Conservation (phyloP, 2,797 vertebrate genomes). For the Morelia viridis region DNA sequence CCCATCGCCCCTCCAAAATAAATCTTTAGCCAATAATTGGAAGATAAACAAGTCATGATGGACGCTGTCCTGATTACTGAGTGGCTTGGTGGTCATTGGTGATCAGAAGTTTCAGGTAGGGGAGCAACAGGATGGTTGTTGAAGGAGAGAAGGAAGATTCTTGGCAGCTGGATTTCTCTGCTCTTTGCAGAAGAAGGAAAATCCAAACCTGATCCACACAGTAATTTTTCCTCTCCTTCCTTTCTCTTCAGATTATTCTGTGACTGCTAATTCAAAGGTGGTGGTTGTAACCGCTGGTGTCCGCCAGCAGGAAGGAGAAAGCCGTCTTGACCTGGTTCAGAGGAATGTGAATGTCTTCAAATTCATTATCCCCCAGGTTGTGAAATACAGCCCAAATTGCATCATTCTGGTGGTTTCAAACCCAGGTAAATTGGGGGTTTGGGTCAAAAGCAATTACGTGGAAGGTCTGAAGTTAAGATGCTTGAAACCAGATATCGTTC, state of each 20-base stretch:
- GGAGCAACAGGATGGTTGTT: neutral
- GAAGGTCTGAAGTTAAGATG: neutral
- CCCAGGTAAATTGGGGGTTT: conserved; percentile 78
- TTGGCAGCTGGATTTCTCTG: neutral
- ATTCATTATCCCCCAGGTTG: conserved; percentile 89
- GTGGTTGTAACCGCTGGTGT: conserved; percentile 94
- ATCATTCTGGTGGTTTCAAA: conserved; percentile 94
- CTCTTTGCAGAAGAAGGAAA: neutral
- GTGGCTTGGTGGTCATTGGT: neutral
- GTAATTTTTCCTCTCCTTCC: neutral
- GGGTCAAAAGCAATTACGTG: rapidly evolving
- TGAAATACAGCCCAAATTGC: conserved; percentile 92
- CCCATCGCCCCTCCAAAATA: neutral
- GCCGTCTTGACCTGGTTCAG: conserved; percentile 93
- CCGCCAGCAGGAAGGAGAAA: conserved; percentile 96
- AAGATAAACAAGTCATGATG: neutral
- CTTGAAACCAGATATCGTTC: neutral
- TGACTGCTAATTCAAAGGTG: conserved; percentile 90
- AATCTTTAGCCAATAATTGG: neutral
- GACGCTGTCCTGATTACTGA: neutral
- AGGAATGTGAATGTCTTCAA: conserved; percentile 97
- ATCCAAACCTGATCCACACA: neutral
- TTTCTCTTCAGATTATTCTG: conserved; percentile 82
- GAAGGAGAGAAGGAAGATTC: neutral
- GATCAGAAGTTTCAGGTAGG: neutral